These are phyloP conservation scores for Raphicerus campestris DNA, from an alignment of 2,113 vertebrate species.

Conservation along the genomic window DNA sequence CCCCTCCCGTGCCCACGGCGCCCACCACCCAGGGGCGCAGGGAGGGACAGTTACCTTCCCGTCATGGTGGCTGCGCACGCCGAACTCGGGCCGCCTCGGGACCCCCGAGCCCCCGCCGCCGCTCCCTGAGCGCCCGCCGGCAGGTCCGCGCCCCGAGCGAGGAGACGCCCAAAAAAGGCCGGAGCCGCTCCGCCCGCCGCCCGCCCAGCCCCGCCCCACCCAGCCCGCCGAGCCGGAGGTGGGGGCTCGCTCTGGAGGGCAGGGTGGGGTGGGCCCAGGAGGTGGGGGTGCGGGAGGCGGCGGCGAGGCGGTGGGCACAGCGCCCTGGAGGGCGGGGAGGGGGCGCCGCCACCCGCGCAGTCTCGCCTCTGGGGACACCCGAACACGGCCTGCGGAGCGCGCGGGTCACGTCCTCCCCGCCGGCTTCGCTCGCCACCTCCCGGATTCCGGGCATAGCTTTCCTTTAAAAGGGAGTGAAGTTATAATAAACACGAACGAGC, in stretches of 20 bases:
- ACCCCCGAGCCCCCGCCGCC: not conserved
- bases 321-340: no score
- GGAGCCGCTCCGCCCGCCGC: not conserved
- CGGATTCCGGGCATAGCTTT: conserved; percentile 72
- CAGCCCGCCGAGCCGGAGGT: not conserved
- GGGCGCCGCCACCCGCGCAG: no score
- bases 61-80: conserved; percentile 48
- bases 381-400: not conserved
- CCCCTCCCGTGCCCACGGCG: not conserved
- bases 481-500: not conserved
- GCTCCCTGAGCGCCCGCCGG: not conserved
- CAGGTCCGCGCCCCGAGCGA: not conserved
- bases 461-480: conserved; percentile 71
- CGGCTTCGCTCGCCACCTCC: conserved; percentile 42
- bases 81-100: not conserved
- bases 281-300: no score
- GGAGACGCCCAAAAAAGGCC: conserved; percentile 28
- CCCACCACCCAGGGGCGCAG: not conserved
- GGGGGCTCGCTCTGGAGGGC: not conserved
- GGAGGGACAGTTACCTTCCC: conserved; percentile 58
- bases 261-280: no score
- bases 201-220: not conserved
- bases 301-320: fast-evolving
- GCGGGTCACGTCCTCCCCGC: not conserved
- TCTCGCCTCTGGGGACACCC: not conserved